These are phyloP conservation scores for Hydriomena furcata DNA, from an alignment of 2,888 invertebrate species.

Conservation along the genomic window DNA sequence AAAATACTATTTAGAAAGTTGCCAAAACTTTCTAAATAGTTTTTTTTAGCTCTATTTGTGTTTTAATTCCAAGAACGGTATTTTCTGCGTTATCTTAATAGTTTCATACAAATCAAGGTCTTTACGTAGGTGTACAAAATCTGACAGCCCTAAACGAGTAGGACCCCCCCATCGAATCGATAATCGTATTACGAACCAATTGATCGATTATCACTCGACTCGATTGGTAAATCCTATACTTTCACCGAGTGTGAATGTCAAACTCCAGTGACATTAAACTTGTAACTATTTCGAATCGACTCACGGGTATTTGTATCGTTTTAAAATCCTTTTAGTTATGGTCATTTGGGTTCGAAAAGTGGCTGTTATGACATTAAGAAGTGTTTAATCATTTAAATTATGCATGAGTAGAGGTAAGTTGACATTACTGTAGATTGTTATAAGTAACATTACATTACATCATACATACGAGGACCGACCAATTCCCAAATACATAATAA, in stretches of 20 bases:
- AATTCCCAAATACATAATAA: no score
- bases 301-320: conserved; percentile 51
- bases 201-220: conserved; percentile 38
- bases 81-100: not conserved
- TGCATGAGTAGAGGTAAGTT: conserved; percentile 13
- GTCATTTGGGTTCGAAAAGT: conserved; percentile 50
- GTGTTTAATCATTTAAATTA: conserved; percentile 25
- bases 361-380: conserved; percentile 32
- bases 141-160: conserved; percentile 25
- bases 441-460: not conserved
- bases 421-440: conserved; percentile 8
- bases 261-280: conserved; percentile 61
- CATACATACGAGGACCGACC: not conserved
- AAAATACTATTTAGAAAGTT: no score
- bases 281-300: conserved; percentile 51
- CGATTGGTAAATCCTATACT: conserved; percentile 57
- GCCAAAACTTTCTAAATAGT: no score
- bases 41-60: no score
- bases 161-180: conserved; percentile 35
- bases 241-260: conserved; percentile 78
- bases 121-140: conserved; percentile 31
- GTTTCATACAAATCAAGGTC: not conserved
- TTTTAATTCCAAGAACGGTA: no score
- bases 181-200: conserved; percentile 39
- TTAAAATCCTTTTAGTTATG: conserved; percentile 65